These are phyloP conservation scores for Trematomus loennbergii DNA, from an alignment of 2,113 vertebrate species.

Conservation along the genomic window DNA sequence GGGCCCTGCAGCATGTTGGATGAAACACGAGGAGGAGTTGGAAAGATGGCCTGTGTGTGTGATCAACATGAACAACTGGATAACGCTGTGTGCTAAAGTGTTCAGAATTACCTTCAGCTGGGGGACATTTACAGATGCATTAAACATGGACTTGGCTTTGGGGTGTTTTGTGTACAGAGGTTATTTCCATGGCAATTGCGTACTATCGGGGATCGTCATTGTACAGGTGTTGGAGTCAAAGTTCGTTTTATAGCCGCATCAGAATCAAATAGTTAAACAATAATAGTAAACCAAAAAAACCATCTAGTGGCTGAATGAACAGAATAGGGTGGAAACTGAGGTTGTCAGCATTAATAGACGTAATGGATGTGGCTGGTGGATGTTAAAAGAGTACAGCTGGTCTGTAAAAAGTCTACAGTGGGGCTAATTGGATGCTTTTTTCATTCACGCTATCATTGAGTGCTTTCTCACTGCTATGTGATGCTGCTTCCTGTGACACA, in stretches of 20 bases:
- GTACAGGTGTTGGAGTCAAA: background rate
- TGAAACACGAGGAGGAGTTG: slow-evolving; percentile 61
- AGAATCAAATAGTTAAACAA: background rate
- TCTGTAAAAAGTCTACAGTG: background rate
- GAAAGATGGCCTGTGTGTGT: slow-evolving; percentile 47
- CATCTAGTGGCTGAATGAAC: background rate
- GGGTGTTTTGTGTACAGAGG: background rate
- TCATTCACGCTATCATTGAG: background rate
- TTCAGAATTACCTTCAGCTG: background rate
- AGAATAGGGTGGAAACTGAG: background rate
- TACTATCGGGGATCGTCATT: background rate
- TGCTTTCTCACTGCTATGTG: background rate
- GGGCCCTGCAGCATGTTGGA: slow-evolving; percentile 59
- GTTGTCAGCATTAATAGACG: no score
- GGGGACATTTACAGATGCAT: background rate
- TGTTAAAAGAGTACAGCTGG: background rate
- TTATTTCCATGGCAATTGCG: background rate
- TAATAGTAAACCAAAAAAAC: background rate
- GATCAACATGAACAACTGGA: slow-evolving; percentile 30
- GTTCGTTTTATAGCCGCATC: no score
- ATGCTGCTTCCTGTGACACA: background rate
- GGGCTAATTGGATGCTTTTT: background rate
- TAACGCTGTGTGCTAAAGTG: background rate
- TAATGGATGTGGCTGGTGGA: background rate
- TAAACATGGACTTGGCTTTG: background rate